Evolutionary conservation across 1,140 invertebrate genomes (phyloP), one percentile per base, ranked within the genome.

Genomic region (Dysdera silvatica): DNA sequence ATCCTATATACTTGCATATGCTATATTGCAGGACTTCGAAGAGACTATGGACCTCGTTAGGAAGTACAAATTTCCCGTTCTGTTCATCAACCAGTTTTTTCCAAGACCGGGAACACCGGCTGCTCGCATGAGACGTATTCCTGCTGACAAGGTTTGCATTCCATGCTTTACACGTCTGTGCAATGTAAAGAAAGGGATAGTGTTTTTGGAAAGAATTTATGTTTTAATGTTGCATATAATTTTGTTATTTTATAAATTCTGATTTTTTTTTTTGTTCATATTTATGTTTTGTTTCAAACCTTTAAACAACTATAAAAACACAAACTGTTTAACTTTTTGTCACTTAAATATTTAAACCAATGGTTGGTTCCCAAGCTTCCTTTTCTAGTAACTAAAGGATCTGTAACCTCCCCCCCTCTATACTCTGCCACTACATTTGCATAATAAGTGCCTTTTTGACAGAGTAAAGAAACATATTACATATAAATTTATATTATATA

Each of bases 71-170:
- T 99, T 99, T 75, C 88, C 94, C 0, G 89, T 87, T 70, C 79
- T 99, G 4, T 98, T 96, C 75, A 98, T 98, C 61, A 98, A 99
- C 78, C 95, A 98, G 76, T 99, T 95, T 77, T 99, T 90, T 71
- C 90, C 95, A 0, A 77, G 96, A 48, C 92, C 94, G 0, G 94
- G 94, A 0, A 99, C 95, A 0, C 92, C 92, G 0, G 95, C 95
- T 6, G 93, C 93, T 7, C 85, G 85, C 71, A 88, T 99, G 86
- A 77, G 80, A 6, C 83, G 86, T 71, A 81, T 91, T 55, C 86
- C 91, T 0, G 82, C 89, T 0, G 82, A 90, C 72, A 83, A 89
- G 72, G 80, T 82, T 72, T 68, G 41, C 61, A 31, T 43, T 28
- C 35, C 20, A 12, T 29, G n/a, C n/a, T n/a, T n/a, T n/a, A 40